Evolutionary conservation across 2,113 vertebrate species (phyloP).

Genomic region (Solea senegalensis): DNA sequence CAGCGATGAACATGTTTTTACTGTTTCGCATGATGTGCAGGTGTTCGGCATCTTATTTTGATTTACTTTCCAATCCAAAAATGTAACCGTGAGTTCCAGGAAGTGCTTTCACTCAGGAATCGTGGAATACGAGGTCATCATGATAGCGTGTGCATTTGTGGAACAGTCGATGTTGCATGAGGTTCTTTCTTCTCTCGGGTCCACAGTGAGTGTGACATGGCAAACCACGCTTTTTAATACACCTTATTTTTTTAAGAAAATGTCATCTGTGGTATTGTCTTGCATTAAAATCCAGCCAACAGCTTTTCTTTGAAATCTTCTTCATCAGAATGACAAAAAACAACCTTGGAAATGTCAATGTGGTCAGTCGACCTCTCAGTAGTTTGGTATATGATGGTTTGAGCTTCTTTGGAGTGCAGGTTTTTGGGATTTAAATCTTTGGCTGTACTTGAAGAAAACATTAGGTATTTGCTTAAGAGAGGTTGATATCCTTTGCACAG

Average conservation of each 20-base stretch:
- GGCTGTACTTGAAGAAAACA: constrained; percentile 2
- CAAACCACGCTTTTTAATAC: no score
- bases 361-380: neutral
- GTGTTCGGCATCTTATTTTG: neutral
- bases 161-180: no score
- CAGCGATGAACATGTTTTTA: constrained; percentile 6
- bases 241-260: no score
- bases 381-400: neutral
- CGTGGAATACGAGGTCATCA: no score
- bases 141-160: no score
- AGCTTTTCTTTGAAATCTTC: neutral
- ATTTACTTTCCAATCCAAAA: neutral
- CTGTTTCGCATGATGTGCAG: constrained; percentile 6
- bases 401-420: neutral
- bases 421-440: no score
- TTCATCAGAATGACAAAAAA: constrained; percentile 1
- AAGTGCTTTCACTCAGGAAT: no score
- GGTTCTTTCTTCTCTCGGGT: no score
- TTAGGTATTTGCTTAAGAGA: constrained; percentile 18
- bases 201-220: no score
- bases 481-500: constrained; percentile 4
- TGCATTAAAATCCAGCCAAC: neutral
- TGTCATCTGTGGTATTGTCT: neutral
- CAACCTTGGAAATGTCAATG: neutral
- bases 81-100: no score